Evolutionary conservation across 1,140 invertebrate species (phyloP), one percentile per base, ranked within the genome.

Genomic region (Heliconius melpomene): DNA sequence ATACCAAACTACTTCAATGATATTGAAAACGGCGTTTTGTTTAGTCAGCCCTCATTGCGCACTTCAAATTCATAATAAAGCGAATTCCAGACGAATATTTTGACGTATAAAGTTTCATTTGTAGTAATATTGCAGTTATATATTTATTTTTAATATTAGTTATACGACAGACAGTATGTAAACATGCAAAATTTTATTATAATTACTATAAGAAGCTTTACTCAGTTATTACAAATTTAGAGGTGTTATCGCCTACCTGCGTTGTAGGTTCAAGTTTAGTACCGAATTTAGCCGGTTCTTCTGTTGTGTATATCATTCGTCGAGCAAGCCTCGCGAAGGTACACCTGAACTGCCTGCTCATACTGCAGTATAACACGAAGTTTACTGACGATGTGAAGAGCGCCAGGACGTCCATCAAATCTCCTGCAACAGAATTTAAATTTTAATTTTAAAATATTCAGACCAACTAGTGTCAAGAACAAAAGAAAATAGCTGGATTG

Each of bases 281-380:
- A 36, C 89, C 86, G 50, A 93, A 91, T 82, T 94, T 95, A 26
- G 90, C 88, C 1, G 92, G 93, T 76, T 92, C 92, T n/a, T 94
- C 92, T 0, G 90, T 75, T 0, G 90, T 86, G 9, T 91, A 92
- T 32, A 94, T 78, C 84, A 93, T 84, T 7, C 92, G 80, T 2
- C 92, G 88, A 3, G 90, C 92, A 18, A 94, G 95, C 76, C 97
- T 92, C 29, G 96, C 96, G 87, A 99, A 99, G 7, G 98, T 99
- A 80, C 96, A 97, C 18, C 99, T 95, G 94, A 99, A 99, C 95
- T 99, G 98, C 72, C 98, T 96, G 84, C 98, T 98, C 99, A 99
- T 99, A 79, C 98, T 97, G 94, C 99, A 99, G 95, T 99, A 99
- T n/a, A 99, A 96, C 84, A 99, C 97, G 95, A 99, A 99, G 94